Percentiles rank a stretch among this genome's conserved stretches.
Conservation (phyloP, 2,888 invertebrate genomes). For the Pediacus dermestoides region DNA sequence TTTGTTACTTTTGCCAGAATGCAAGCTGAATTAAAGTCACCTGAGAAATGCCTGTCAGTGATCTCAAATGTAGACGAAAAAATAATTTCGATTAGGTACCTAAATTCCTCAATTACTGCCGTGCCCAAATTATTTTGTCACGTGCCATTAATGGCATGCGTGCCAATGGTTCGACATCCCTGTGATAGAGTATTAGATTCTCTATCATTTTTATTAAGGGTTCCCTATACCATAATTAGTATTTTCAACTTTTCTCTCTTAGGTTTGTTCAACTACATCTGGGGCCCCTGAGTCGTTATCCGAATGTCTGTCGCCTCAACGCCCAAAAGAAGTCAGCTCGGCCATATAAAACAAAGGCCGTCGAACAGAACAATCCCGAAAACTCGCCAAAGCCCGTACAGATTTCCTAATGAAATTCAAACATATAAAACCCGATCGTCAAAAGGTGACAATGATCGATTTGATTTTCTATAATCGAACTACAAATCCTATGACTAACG, state of each 20-base stretch:
- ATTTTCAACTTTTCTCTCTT: slow-evolving; percentile 28
- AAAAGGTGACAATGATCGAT: slow-evolving; percentile 83
- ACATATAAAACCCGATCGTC: slow-evolving; percentile 57
- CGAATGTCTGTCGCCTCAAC: slow-evolving; percentile 28
- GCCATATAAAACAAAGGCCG: slow-evolving; percentile 39
- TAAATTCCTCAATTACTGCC: too few relatives aligned
- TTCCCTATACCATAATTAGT: too few relatives aligned
- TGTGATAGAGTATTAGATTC: too few relatives aligned
- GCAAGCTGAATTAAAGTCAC: slow-evolving; percentile 26
- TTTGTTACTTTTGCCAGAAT: slow-evolving; percentile 21
- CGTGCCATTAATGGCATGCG: too few relatives aligned
- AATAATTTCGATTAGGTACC: too few relatives aligned
- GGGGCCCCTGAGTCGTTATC: slow-evolving; percentile 26
- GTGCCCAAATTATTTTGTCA: too few relatives aligned
- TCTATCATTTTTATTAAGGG: too few relatives aligned
- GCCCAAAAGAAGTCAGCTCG: slow-evolving; percentile 27
- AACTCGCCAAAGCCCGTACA: slow-evolving; percentile 54
- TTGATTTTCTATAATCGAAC: slow-evolving; percentile 87
- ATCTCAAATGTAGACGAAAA: too few relatives aligned
- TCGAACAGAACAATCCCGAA: slow-evolving; percentile 52
- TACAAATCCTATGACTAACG: slow-evolving; percentile 66
- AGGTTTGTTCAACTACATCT: slow-evolving; percentile 42
- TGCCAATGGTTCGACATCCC: too few relatives aligned
- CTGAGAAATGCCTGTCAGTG: slow-evolving; percentile 23
- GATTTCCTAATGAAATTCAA: slow-evolving; percentile 55